Evolutionary conservation across 30 jellyfish, hydroid and myxozoan species (phyloP).

Genomic region (Hydractinia symbiolongicarpus): DNA sequence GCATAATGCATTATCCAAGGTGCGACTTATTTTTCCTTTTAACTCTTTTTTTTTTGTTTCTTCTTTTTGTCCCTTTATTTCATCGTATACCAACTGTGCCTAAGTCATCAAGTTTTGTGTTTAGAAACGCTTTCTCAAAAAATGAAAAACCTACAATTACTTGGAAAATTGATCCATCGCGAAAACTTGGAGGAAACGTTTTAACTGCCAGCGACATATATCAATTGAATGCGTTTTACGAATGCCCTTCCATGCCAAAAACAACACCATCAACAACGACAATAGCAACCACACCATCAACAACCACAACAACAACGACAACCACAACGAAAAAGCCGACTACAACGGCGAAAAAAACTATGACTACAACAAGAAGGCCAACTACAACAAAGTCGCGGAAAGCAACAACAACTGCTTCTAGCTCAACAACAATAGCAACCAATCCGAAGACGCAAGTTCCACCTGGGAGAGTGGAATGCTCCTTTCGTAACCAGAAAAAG

Average conservation of each 20-base stretch:
- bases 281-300: background rate
- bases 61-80: background rate
- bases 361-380: background rate
- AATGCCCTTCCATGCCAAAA: background rate
- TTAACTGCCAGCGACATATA: background rate
- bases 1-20: constrained; percentile 11
- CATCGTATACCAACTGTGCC: background rate
- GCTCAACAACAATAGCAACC: background rate
- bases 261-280: background rate
- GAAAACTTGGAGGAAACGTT: constrained; percentile 4
- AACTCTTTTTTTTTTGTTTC: background rate
- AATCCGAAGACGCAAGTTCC: background rate
- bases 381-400: background rate
- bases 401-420: background rate
- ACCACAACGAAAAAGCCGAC: background rate
- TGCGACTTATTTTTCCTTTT: background rate
- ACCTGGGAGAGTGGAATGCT: no score
- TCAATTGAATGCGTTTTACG: constrained; percentile 3
- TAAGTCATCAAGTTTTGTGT: background rate
- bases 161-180: constrained; percentile 8
- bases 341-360: background rate
- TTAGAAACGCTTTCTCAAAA: background rate
- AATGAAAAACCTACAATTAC: background rate
- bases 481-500: no score
- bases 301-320: background rate